Conservation (phyloP, 1,140 invertebrate genomes). For the Temnothorax curvispinosus region DNA sequence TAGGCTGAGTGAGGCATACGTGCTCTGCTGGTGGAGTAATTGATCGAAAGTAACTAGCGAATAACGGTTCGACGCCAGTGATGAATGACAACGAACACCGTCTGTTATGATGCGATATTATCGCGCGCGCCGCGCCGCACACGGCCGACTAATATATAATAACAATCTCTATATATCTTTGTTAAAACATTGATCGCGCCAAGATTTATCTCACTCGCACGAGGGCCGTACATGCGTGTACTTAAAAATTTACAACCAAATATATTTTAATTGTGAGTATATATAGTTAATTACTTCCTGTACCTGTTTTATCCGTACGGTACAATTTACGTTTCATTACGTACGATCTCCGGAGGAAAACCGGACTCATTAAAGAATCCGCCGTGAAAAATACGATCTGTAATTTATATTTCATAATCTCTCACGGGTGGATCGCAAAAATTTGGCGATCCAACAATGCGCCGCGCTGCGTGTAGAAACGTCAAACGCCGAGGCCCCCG, state of each 20-base stretch:
- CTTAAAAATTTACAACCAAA: background rate
- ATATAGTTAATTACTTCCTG: constrained; percentile 15
- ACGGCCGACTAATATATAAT: background rate
- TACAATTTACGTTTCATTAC: constrained; percentile 13
- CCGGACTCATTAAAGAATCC: background rate
- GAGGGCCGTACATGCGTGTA: background rate
- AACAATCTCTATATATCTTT: constrained; percentile 48
- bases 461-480: constrained; percentile 51
- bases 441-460: constrained; percentile 23
- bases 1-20: constrained; percentile 14
- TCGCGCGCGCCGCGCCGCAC: background rate
- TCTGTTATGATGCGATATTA: constrained; percentile 43
- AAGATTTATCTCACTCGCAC: constrained; percentile 20
- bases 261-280: constrained; percentile 19
- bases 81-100: constrained; percentile 39
- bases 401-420: constrained; percentile 20
- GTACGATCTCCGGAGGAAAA: background rate
- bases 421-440: constrained; percentile 18
- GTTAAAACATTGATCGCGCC: constrained; percentile 31
- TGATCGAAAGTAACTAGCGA: constrained; percentile 45
- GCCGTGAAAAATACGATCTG: background rate
- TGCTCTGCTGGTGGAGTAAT: constrained; percentile 22
- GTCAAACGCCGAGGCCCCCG: constrained; percentile 58
- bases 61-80: constrained; percentile 40
- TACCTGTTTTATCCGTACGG: background rate